Conservation (phyloP, 2,797 vertebrate species). For the Apogon talboti region DNA sequence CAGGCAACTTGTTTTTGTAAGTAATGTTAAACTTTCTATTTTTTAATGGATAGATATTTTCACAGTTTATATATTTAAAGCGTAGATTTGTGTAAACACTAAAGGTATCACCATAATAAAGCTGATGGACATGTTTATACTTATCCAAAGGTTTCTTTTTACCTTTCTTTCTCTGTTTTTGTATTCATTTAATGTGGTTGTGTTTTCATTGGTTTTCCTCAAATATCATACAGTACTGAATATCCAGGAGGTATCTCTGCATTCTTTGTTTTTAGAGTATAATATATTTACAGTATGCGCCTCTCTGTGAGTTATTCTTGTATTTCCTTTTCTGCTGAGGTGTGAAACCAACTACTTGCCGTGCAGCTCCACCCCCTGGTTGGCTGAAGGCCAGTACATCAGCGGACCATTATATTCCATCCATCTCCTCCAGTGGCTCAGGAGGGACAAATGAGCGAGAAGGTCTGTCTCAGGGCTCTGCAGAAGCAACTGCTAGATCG, state of each 20-base stretch:
- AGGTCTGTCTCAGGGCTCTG: slow-evolving; percentile 40
- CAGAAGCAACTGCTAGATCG: slow-evolving; percentile 38
- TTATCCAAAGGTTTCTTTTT: slow-evolving; percentile 5
- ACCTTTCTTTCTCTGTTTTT: slow-evolving; percentile 4
- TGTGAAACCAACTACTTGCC: slow-evolving; percentile 64
- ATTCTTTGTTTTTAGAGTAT: slow-evolving; percentile 27
- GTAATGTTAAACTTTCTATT: slow-evolving; percentile 11
- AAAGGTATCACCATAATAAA: slow-evolving; percentile 49
- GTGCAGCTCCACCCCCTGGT: slow-evolving; percentile 68
- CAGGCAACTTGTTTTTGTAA: slow-evolving; percentile 9
- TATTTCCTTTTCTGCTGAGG: slow-evolving; percentile 62
- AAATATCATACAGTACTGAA: slow-evolving; percentile 15
- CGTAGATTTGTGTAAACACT: slow-evolving; percentile 30
- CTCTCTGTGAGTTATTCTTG: slow-evolving; percentile 56
- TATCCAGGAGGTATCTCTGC: slow-evolving; percentile 20
- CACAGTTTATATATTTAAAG: slow-evolving; percentile 26
- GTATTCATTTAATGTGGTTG: slow-evolving; percentile 9
- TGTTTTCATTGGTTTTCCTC: slow-evolving; percentile 19
- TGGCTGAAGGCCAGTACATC: slow-evolving; percentile 62
- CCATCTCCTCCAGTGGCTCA: slow-evolving; percentile 51
- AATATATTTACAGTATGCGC: slow-evolving; percentile 39
- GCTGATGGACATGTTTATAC: slow-evolving; percentile 8
- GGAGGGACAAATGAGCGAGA: slow-evolving; percentile 39
- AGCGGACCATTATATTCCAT: slow-evolving; percentile 49
- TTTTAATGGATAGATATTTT: slow-evolving; percentile 56